phyloP scores from a whole-genome alignment of 2,888 invertebrate genomes.

The Alloplasta piceator region DNA sequence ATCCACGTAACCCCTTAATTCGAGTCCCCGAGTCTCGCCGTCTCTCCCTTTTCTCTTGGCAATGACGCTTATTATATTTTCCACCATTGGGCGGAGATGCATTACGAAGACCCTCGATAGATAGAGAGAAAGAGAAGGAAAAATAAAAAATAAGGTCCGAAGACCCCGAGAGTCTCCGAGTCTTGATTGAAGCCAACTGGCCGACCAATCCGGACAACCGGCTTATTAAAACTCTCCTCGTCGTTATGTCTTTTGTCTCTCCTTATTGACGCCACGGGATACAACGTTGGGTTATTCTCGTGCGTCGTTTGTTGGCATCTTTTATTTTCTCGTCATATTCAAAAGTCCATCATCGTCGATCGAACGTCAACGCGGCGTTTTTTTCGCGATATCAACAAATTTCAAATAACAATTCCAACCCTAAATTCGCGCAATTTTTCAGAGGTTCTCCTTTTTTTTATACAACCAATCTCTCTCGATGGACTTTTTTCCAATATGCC shows the following conservation, averaged over 20 bases:
- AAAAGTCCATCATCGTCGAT: background rate
- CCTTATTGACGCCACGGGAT: conserved; percentile 71
- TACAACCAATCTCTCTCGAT: no score
- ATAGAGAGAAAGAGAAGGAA: background rate
- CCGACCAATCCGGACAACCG: conserved; percentile 78
- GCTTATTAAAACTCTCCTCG: conserved; percentile 80
- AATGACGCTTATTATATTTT: background rate
- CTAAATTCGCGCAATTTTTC: no score
- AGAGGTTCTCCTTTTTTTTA: no score
- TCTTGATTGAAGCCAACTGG: conserved; percentile 82
- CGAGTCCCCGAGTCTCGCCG: conserved; percentile 35
- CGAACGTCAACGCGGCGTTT: background rate
- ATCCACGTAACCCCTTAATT: conserved; percentile 18
- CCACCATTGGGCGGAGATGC: conserved; percentile 25
- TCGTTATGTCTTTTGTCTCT: conserved; percentile 81
- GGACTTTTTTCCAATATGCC: no score
- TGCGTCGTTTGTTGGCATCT: conserved; percentile 16
- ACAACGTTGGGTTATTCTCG: conserved; percentile 37
- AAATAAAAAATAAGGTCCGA: conserved; percentile 65
- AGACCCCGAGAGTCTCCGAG: conserved; percentile 71
- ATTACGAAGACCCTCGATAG: conserved; percentile 4
- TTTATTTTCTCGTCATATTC: background rate
- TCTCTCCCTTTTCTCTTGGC: conserved; percentile 15
- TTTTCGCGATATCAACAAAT: background rate
- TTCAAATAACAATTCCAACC: background rate